A percentile compares a stretch with the other conserved stretches of the same genome.
These are phyloP conservation scores for Rosalia funebris DNA, from an alignment of 2,888 invertebrate genomes.

Conservation along the genomic window DNA sequence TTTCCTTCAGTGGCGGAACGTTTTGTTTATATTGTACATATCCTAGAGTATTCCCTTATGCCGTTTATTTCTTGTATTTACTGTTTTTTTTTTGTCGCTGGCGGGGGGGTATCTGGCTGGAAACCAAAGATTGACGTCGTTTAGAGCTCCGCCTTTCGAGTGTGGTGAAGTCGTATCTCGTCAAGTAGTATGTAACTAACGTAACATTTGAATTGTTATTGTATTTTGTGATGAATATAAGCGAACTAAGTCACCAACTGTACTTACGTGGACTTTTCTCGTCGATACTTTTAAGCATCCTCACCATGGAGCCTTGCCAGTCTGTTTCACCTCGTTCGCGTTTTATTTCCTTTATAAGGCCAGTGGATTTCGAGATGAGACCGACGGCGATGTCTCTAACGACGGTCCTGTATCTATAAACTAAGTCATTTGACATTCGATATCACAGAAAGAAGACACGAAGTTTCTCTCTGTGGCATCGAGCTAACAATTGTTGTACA, in stretches of 20 bases:
- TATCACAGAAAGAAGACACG: conserved; percentile 45
- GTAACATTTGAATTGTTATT: conserved; percentile 53
- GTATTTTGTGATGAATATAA: conserved; percentile 59
- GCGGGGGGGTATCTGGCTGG: conserved; percentile 46
- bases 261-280: conserved; percentile 51
- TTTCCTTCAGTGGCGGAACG: conserved; percentile 40
- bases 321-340: conserved; percentile 39
- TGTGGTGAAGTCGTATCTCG: conserved; percentile 49
- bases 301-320: conserved; percentile 35
- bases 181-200: conserved; percentile 55
- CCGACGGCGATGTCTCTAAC: conserved; percentile 44
- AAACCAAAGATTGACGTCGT: conserved; percentile 62
- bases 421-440: conserved; percentile 61
- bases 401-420: conserved; percentile 64
- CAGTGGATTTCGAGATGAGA: conserved; percentile 34
- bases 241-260: conserved; percentile 59
- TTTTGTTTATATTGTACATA: conserved; percentile 59
- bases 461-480: conserved; percentile 43
- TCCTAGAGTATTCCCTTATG: conserved; percentile 42
- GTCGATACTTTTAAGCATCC: conserved; percentile 44
- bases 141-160: conserved; percentile 52
- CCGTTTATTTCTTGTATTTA: conserved; percentile 42
- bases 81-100: conserved; percentile 48
- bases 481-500: conserved; percentile 55
- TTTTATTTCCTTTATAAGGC: conserved; percentile 34